phyloP scores from a whole-genome alignment of 2,888 invertebrate species.

The Erpobdella octoculata region DNA sequence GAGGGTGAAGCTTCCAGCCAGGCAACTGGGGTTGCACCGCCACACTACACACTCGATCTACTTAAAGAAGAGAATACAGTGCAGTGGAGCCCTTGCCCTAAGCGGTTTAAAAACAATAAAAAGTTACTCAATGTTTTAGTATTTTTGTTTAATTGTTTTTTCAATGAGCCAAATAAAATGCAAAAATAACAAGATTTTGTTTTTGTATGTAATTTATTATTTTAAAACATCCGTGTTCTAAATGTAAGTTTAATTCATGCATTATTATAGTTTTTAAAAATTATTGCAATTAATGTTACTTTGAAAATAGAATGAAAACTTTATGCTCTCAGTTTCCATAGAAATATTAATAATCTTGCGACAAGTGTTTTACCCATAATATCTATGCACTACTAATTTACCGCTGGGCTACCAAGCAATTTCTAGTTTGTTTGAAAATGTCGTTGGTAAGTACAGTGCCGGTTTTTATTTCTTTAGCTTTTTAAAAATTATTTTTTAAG shows the following conservation, averaged over 20 bases:
- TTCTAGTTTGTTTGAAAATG: constrained; percentile 11
- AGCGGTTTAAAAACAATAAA: no score
- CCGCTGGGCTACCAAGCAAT: background rate
- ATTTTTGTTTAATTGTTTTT: no score
- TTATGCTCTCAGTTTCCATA: background rate
- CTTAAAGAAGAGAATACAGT: no score
- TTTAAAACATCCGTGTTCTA: background rate
- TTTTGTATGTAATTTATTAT: background rate
- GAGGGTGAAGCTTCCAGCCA: no score
- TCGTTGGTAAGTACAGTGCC: background rate
- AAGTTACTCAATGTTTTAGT: no score
- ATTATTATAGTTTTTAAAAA: background rate
- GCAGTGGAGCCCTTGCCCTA: no score
- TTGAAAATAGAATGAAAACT: background rate
- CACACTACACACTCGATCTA: no score
- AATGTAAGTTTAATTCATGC: background rate
- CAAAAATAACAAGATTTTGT: background rate
- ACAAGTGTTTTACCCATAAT: background rate
- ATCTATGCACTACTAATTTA: background rate
- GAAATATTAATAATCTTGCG: background rate
- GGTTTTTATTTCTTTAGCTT: background rate
- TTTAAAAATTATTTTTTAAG: background rate
- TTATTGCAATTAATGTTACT: background rate
- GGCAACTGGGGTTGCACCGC: no score
- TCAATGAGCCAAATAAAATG: no score